Evolutionary conservation across 1,140 invertebrate genomes (phyloP).

Genomic region (Ceratina australensis): DNA sequence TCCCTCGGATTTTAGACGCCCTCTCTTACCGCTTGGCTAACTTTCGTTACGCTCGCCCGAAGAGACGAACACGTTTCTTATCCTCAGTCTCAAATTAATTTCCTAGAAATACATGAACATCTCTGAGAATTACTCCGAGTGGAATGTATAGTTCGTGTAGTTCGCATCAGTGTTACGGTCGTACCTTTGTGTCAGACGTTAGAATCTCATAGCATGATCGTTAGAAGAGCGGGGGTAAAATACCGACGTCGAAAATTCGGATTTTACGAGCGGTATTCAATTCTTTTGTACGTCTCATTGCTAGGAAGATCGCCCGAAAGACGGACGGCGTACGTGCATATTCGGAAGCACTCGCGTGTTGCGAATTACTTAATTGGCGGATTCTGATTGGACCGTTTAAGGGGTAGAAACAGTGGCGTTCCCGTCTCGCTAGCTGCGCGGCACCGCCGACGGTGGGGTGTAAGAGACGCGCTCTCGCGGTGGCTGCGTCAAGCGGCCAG

Average conservation of each 20-base stretch:
- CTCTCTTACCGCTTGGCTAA: background rate
- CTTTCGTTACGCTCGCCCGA: background rate
- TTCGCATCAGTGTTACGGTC: no score
- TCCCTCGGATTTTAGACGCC: conserved; percentile 6
- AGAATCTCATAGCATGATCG: no score
- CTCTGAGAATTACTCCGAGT: no score
- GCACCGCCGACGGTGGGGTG: conserved; percentile 30
- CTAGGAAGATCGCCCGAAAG: background rate
- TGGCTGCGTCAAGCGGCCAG: conserved; percentile 49
- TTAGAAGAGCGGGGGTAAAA: no score
- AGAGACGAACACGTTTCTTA: no score
- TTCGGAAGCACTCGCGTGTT: background rate
- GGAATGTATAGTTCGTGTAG: no score
- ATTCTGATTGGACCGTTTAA: conserved; percentile 52
- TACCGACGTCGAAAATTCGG: background rate
- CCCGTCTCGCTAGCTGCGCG: conserved; percentile 51
- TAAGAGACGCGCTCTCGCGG: conserved; percentile 56
- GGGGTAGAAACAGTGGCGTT: conserved; percentile 13
- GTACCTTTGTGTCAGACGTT: no score
- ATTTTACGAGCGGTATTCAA: background rate
- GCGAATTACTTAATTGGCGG: conserved; percentile 61
- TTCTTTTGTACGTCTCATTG: background rate
- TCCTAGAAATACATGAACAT: no score
- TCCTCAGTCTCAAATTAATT: no score
- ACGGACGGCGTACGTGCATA: background rate